Percentiles rank a stretch among this genome's conserved stretches.
These are phyloP conservation scores for Cyrtorhinus lividipennis DNA, from an alignment of 1,140 invertebrate species.

Conservation along the genomic window DNA sequence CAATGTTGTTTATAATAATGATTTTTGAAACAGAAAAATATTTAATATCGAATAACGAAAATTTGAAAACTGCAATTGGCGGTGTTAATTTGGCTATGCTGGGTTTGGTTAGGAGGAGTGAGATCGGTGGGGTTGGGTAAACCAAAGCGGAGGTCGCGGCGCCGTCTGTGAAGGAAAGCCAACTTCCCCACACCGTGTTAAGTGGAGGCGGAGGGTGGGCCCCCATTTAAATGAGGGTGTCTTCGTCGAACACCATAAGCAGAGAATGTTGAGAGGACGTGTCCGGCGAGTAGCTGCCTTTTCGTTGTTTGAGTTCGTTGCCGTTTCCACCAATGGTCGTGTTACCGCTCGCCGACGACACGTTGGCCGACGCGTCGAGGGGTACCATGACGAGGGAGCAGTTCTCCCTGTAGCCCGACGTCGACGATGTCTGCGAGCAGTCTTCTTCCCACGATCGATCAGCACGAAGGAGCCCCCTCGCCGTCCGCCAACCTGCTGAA, in stretches of 20 bases:
- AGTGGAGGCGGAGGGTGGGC: too few relatives aligned
- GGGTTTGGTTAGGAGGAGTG: too few relatives aligned
- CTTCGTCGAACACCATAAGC: constrained; percentile 54
- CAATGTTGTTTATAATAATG: too few relatives aligned
- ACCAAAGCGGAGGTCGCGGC: too few relatives aligned
- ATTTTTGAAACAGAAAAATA: too few relatives aligned
- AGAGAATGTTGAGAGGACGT: constrained; percentile 43
- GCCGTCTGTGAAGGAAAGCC: too few relatives aligned
- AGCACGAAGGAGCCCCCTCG: background rate
- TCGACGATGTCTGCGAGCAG: constrained; percentile 58
- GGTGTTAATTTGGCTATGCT: too few relatives aligned
- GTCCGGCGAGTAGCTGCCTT: background rate
- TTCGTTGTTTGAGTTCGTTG: constrained; percentile 30
- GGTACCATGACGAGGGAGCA: constrained; percentile 25
- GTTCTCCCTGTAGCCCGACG: constrained; percentile 38
- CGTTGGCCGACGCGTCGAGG: constrained; percentile 31
- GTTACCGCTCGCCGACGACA: constrained; percentile 41
- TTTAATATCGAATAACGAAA: too few relatives aligned
- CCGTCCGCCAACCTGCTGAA: background rate
- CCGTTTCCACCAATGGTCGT: constrained; percentile 34
- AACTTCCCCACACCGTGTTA: too few relatives aligned
- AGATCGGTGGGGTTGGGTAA: too few relatives aligned
- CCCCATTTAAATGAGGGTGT: constrained; percentile 57
- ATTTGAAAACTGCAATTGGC: too few relatives aligned
- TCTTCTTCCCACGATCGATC: constrained; percentile 61